Evolutionary conservation across 2,797 vertebrate species (phyloP).

Genomic region (Enteromius thamalakanensis): DNA sequence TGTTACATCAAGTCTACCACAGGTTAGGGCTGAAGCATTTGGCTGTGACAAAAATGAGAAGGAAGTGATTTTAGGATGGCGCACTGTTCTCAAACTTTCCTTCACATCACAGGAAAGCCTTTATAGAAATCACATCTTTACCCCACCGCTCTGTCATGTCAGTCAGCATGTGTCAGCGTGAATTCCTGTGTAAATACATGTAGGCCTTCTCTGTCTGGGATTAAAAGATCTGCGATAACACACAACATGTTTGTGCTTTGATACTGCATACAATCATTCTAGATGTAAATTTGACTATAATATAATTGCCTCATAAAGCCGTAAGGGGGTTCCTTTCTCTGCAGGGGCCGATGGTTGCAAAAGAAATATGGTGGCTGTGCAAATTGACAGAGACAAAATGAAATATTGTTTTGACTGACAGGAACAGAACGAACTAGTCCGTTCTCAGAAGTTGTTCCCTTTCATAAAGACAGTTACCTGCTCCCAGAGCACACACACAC

Average conservation of each 20-base stretch:
- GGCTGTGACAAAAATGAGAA: conserved; percentile 1
- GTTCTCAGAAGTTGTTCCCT: conserved; percentile 34
- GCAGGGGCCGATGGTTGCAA: conserved; percentile 2
- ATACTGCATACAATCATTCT: not conserved
- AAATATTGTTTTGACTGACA: conserved; percentile 50
- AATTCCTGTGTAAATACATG: conserved; percentile 20
- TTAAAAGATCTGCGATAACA: conserved; percentile 2
- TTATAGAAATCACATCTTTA: not conserved
- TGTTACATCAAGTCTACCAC: not conserved
- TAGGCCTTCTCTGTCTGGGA: not conserved
- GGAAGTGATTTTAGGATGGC: not conserved
- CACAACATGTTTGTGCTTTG: conserved; percentile 26
- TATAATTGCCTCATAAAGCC: conserved; percentile 8
- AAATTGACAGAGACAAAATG: conserved; percentile 34
- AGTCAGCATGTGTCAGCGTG: conserved; percentile 13
- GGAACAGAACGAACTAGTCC: conserved; percentile 43
- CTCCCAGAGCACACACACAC: conserved; percentile 11
- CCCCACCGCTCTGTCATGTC: not conserved
- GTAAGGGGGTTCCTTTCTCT: not conserved
- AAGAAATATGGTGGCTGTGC: conserved; percentile 24
- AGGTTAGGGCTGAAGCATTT: not conserved
- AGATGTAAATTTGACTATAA: conserved; percentile 20
- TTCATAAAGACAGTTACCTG: conserved; percentile 29
- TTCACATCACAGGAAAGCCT: conserved; percentile 14
- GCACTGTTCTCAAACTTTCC: not conserved